These are phyloP conservation scores for Sinotaia quadrata DNA, from an alignment of 2,888 invertebrate species.

Conservation along the genomic window DNA sequence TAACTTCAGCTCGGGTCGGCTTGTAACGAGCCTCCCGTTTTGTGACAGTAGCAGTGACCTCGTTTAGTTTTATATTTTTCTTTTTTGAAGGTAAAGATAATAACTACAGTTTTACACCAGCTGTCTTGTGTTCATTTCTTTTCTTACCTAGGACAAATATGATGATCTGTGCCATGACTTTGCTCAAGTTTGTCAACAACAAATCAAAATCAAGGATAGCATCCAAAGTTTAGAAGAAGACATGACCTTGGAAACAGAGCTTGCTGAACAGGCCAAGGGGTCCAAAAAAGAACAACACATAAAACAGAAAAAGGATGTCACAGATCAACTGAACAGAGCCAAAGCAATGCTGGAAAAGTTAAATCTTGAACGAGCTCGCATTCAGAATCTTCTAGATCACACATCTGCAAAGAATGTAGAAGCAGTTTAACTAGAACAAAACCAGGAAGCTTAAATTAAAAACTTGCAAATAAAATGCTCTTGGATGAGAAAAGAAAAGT, in stretches of 20 bases:
- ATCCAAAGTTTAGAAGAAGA: slow-evolving; percentile 49
- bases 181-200: slow-evolving; percentile 49
- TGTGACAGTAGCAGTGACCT: too few species aligned
- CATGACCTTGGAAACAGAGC: slow-evolving; percentile 45
- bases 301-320: slow-evolving; percentile 37
- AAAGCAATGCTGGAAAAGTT: slow-evolving; percentile 45
- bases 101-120: too few species aligned
- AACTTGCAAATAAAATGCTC: too few species aligned
- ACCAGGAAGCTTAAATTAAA: too few species aligned
- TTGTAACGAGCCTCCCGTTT: too few species aligned
- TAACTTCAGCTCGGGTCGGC: too few species aligned
- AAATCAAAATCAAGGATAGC: slow-evolving; percentile 48
- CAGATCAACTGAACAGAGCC: slow-evolving; percentile 40
- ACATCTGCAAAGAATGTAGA: too few species aligned
- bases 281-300: slow-evolving; percentile 37
- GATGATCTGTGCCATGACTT: slow-evolving; percentile 63
- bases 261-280: slow-evolving; percentile 42
- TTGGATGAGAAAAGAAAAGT: too few species aligned
- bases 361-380: slow-evolving; percentile 52
- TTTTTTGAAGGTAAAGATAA: too few species aligned
- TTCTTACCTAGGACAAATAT: slow-evolving; percentile 55
- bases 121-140: too few species aligned
- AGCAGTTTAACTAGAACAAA: too few species aligned
- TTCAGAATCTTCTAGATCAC: slow-evolving; percentile 48
- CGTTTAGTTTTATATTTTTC: too few species aligned